Percentiles rank a stretch among this genome's conserved stretches.
Conservation (phyloP, 2,113 vertebrate genomes). For the Hyla sarda region DNA sequence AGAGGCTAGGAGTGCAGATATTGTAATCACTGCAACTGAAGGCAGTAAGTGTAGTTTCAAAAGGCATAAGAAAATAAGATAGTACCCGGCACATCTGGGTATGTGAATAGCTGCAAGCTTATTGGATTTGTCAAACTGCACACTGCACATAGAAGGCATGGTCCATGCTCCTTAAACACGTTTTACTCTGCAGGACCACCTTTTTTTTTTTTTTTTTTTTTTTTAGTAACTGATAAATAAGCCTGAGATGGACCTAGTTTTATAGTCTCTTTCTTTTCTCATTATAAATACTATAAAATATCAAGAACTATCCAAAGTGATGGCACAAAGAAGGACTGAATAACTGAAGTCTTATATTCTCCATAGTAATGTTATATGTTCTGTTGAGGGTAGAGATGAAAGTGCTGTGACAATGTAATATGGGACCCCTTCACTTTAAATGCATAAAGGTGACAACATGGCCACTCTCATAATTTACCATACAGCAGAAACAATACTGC, state of each 20-base stretch:
- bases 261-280: neutral
- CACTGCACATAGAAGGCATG: conserved; percentile 14
- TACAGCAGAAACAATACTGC: neutral
- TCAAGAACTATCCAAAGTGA: neutral
- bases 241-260: neutral
- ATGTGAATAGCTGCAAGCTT: conserved; percentile 47
- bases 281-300: neutral
- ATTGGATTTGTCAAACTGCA: conserved; percentile 49
- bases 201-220: neutral
- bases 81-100: conserved; percentile 1
- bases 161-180: conserved; percentile 8
- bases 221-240: neutral
- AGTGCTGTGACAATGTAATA: neutral
- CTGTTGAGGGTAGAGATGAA: neutral
- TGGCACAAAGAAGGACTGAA: neutral
- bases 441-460: conserved; percentile 1
- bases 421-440: neutral
- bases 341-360: neutral
- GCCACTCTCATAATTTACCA: neutral
- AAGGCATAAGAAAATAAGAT: neutral
- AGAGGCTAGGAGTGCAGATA: neutral
- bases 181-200: neutral
- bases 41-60: neutral
- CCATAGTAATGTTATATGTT: neutral
- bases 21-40: neutral